Conservation (phyloP, 2,888 invertebrate genomes). For the Corythucha ciliata region DNA sequence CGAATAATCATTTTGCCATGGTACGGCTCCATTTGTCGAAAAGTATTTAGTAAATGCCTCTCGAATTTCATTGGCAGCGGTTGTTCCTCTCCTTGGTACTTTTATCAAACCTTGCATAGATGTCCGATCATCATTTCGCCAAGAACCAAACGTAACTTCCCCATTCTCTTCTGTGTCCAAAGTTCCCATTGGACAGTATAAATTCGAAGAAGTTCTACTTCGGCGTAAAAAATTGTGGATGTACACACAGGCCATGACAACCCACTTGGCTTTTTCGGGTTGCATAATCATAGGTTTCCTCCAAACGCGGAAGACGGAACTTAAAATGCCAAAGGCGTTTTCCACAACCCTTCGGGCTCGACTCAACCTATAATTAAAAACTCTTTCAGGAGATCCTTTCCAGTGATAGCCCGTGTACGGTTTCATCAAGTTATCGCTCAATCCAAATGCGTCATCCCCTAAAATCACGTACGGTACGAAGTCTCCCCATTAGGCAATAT, state of each 20-base stretch:
- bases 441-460: conserved; percentile 34
- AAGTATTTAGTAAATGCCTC: no score
- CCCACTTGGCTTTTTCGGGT: conserved; percentile 31
- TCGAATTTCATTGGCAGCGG: no score
- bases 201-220: conserved; percentile 1
- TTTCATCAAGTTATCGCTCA: conserved; percentile 31
- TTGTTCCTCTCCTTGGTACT: no score
- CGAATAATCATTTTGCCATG: no score
- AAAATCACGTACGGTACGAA: conserved; percentile 30
- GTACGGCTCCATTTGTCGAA: no score
- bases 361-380: conserved; percentile 33
- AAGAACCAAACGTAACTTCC: no score
- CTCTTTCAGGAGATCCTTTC: conserved; percentile 23
- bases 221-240: conserved; percentile 33
- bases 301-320: conserved; percentile 33
- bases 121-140: no score
- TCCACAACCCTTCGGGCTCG: conserved; percentile 32
- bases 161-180: conserved; percentile 1
- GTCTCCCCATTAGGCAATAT: conserved; percentile 18
- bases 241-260: conserved; percentile 30
- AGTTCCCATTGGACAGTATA: conserved; percentile 9
- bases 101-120: no score
- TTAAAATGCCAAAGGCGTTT: conserved; percentile 34
- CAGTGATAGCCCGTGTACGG: conserved; percentile 22
- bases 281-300: conserved; percentile 30